phyloP scores from a whole-genome alignment of 2,113 vertebrate species.

The Alectura lathami region DNA sequence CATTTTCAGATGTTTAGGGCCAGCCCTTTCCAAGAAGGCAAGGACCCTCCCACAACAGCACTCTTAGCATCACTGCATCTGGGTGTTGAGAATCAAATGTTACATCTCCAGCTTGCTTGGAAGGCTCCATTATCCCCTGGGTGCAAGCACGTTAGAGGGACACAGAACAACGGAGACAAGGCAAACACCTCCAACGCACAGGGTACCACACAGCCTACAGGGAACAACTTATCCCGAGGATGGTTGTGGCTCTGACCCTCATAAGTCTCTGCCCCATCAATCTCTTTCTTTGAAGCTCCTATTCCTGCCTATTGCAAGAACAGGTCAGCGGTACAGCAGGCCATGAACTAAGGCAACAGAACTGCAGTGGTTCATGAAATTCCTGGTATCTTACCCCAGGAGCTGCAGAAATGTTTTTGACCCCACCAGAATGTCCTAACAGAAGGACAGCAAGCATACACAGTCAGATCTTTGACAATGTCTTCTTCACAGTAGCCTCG shows the following conservation, averaged over 20 bases:
- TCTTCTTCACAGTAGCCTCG: neutral
- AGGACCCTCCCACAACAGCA: neutral
- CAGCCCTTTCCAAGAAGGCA: neutral
- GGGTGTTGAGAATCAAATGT: neutral
- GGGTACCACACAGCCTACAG: neutral
- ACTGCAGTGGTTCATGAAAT: neutral
- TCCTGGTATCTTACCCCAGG: neutral
- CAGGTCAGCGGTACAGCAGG: neutral
- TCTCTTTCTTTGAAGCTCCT: neutral
- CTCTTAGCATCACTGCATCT: neutral
- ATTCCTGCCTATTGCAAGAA: neutral
- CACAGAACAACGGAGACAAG: neutral
- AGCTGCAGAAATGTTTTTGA: neutral
- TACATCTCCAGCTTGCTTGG: neutral
- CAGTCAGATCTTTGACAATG: neutral
- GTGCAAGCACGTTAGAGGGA: neutral
- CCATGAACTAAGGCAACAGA: neutral
- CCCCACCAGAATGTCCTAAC: neutral
- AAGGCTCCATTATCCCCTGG: neutral
- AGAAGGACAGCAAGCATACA: neutral
- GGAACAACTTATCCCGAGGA: neutral
- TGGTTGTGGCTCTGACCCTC: fast-evolving
- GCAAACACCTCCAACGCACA: neutral
- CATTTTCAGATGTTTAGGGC: neutral
- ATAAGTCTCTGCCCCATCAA: neutral